Conservation (phyloP, 2,797 vertebrate genomes). For the Xenops minutus region DNA sequence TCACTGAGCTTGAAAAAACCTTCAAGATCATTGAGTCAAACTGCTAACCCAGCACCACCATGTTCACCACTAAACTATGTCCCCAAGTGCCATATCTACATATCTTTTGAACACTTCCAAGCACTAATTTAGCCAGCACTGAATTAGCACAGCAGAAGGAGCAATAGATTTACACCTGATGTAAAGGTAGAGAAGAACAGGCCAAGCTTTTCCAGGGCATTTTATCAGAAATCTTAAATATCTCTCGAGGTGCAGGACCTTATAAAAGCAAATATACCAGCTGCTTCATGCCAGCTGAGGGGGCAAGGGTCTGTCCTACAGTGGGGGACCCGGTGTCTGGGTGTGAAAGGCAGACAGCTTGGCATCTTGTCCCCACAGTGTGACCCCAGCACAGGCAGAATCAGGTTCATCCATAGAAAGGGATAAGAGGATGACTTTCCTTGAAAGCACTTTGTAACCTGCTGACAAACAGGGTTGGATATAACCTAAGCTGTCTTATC, state of each 20-base stretch:
- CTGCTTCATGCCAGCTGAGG: not conserved
- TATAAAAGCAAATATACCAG: not conserved
- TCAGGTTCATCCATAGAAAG: not conserved
- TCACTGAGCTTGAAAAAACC: not conserved
- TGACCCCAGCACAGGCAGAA: not conserved
- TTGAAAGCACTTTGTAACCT: not conserved
- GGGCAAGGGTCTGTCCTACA: not conserved
- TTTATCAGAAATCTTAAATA: not conserved
- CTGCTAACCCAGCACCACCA: not conserved
- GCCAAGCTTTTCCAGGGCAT: not conserved
- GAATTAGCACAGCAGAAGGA: not conserved
- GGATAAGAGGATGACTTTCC: not conserved
- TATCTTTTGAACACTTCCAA: not conserved
- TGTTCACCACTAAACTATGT: not conserved
- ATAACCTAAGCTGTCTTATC: not conserved
- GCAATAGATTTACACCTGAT: not conserved
- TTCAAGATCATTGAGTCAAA: not conserved
- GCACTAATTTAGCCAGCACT: not conserved
- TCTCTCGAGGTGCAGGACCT: not conserved
- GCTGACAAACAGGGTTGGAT: not conserved
- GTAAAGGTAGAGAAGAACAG: not conserved
- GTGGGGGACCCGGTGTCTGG: not conserved
- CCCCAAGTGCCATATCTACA: not conserved
- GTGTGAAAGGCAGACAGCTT: not conserved
- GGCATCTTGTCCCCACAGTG: too few species aligned